Percentiles rank a stretch among this genome's conserved stretches.
Conservation (phyloP, 2,797 vertebrate species). For the Myotis planiceps region DNA sequence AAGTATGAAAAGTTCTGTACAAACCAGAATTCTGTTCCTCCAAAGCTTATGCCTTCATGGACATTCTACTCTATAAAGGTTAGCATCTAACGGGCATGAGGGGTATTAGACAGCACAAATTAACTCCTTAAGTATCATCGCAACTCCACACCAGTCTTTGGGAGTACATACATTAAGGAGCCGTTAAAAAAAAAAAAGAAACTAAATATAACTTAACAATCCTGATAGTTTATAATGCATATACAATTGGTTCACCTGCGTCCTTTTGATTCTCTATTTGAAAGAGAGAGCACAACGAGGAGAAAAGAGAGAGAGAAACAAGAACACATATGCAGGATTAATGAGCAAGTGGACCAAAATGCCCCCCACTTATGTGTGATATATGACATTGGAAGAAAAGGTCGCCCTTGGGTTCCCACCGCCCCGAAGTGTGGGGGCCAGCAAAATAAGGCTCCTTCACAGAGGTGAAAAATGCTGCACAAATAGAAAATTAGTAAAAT, state of each 20-base stretch:
- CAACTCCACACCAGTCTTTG: constrained; percentile 87
- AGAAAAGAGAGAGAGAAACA: constrained; percentile 92
- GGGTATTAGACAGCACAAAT: constrained; percentile 91
- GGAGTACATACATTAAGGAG: constrained; percentile 92
- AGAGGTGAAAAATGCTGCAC: constrained; percentile 86
- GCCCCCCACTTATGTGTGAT: constrained; percentile 89
- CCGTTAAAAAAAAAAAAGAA: constrained; percentile 86
- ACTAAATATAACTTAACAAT: constrained; percentile 89
- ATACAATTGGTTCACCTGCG: constrained; percentile 96
- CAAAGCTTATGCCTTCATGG: constrained; percentile 67
- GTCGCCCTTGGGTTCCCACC: constrained; percentile 83
- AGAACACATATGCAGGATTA: constrained; percentile 96
- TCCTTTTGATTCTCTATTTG: constrained; percentile 96
- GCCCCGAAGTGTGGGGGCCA: constrained; percentile 85
- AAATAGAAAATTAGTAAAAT: constrained; percentile 88
- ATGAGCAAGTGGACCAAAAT: constrained; percentile 90
- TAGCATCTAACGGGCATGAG: constrained; percentile 78
- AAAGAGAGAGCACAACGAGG: constrained; percentile 91
- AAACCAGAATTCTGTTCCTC: constrained; percentile 75
- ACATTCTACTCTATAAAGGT: constrained; percentile 72
- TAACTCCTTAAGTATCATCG: constrained; percentile 92
- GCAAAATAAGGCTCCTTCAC: constrained; percentile 88
- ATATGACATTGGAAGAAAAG: constrained; percentile 87
- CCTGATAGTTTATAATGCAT: constrained; percentile 93
- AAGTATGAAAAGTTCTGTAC: constrained; percentile 73